Conservation (phyloP, 1,140 invertebrate genomes). For the Meloidogyne chitwoodi region DNA sequence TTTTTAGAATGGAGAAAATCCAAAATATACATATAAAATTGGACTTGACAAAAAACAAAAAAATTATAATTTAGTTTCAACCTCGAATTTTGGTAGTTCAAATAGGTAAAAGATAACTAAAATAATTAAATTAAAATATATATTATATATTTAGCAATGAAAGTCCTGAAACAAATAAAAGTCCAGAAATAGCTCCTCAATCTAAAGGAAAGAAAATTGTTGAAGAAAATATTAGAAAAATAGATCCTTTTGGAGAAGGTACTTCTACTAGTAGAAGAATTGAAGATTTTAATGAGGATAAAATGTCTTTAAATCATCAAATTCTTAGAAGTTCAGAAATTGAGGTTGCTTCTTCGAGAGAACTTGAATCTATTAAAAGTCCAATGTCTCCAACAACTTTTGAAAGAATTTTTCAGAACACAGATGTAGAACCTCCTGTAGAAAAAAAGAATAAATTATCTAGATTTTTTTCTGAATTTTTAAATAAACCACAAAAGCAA, state of each 20-base stretch:
- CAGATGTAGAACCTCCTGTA: neutral
- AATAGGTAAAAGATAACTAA: neutral
- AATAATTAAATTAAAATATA: neutral
- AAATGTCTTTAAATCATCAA: neutral
- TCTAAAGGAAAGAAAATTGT: neutral
- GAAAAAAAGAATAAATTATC: neutral
- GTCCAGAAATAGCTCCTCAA: neutral
- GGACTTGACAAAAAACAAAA: neutral
- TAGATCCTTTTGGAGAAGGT: neutral
- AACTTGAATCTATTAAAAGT: neutral
- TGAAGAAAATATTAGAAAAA: neutral
- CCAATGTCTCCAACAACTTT: neutral
- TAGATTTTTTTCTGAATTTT: neutral
- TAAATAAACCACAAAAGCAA: neutral
- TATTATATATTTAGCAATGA: neutral
- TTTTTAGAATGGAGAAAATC: neutral
- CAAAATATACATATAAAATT: neutral
- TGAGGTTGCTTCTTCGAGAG: neutral
- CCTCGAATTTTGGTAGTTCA: neutral
- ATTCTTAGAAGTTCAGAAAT: neutral
- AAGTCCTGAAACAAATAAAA: neutral
- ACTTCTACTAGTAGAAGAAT: no score
- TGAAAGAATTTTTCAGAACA: neutral
- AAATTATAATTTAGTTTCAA: neutral
- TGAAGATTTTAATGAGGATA: neutral